Evolutionary conservation across 2,797 vertebrate genomes (phyloP).

Genomic region (Acrossocheilus wenchowensis): DNA sequence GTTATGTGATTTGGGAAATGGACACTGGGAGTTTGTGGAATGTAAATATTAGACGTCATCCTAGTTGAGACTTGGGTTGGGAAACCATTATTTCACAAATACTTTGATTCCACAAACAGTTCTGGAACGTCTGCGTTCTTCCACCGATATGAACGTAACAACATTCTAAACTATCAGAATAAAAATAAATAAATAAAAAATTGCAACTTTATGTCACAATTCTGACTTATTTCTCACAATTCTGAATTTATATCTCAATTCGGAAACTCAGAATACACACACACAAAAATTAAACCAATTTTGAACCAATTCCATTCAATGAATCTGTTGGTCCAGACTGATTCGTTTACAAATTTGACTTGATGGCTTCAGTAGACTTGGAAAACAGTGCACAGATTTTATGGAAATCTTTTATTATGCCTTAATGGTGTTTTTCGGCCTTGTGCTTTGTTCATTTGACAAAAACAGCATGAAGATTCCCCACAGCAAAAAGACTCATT

Average conservation of each 20-base stretch:
- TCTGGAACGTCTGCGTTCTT: slow-evolving; percentile 35
- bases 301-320: background rate
- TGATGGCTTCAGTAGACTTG: background rate
- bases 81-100: slow-evolving; percentile 1
- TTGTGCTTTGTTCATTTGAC: too few relatives aligned
- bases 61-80: slow-evolving; percentile 6
- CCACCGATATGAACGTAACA: slow-evolving; percentile 26
- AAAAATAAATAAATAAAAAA: background rate
- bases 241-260: background rate
- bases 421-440: background rate
- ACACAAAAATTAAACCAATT: background rate
- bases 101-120: background rate
- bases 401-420: background rate
- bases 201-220: too few relatives aligned
- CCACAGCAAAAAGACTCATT: background rate
- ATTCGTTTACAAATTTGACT: background rate
- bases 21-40: slow-evolving; percentile 30
- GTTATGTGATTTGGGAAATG: slow-evolving; percentile 35
- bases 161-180: background rate
- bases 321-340: background rate
- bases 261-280: background rate
- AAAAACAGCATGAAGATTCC: background rate
- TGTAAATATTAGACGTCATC: slow-evolving; percentile 44
- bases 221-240: background rate
- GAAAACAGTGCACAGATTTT: background rate